Base-by-base conservation (phyloP, 2,888 invertebrate genomes). In the Spilarctia lutea region DNA sequence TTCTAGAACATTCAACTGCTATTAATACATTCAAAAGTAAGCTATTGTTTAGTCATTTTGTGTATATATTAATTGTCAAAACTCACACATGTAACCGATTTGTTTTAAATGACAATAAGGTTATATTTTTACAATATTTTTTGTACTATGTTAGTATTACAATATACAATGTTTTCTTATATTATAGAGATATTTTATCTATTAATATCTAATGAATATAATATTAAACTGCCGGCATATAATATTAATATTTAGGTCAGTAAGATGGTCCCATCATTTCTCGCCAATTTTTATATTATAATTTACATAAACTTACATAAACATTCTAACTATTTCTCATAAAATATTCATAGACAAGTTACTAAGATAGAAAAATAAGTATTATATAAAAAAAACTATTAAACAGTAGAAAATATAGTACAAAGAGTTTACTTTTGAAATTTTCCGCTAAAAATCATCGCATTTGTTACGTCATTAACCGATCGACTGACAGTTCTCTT, bases 71-170 rank as follows among this genome's bases (percentile, higher is more conserved):
- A n/a, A 16, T 35, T 56, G 35, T 60, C 13, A 30, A 33, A n/a
- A 56, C 56, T 52, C 56, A 39, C 35, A 35, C 56, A 30, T 35
- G 39, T 20, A 11, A 69, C 8, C n/a, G 13, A 30, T 68, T 68
- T 68, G 13, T n/a, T 39, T 63, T 24, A 33, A 42, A 20, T 45
- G 42, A 30, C 30, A 71, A 13, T 60, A 70, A 63, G 65, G 42
- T 33, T n/a, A 10, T 48, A 48, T 65, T 33, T 20, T 30, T 33
- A 65, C 45, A 65, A 30, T 71, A 45, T 18, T 48, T 48, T 65
- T 71, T 71, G 71, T 71, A 71, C 71, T 71, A 71, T 65, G 35
- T 71, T 71, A 65, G 65, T 71, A 52, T 48, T 65, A 65, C 65
- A 45, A 63, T 33, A 30, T n/a, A 65, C 33, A 39, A 63, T 63